Conservation (phyloP, 2,888 invertebrate species). For the Eristalinus aeneus region DNA sequence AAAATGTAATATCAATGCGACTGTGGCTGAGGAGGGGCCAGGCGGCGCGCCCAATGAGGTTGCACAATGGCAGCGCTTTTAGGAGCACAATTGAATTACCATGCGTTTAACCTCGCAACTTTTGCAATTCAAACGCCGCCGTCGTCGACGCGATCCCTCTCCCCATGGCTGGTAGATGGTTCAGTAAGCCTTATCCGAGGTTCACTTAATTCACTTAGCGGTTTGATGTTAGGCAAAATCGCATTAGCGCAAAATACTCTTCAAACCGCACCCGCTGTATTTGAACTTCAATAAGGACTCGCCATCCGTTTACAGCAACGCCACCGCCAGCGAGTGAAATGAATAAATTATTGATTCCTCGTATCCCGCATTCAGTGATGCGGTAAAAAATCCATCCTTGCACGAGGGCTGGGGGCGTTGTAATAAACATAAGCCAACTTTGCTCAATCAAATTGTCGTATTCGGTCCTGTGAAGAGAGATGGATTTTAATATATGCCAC, state of each 20-base stretch:
- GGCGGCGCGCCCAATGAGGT: background rate
- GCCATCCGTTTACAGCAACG: background rate
- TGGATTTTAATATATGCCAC: slow-evolving; percentile 16
- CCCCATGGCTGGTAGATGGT: background rate
- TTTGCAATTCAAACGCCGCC: background rate
- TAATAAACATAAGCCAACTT: slow-evolving; percentile 30
- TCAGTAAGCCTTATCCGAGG: background rate
- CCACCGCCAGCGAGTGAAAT: background rate
- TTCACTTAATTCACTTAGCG: slow-evolving; percentile 38
- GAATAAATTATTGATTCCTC: slow-evolving; percentile 42
- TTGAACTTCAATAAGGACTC: background rate
- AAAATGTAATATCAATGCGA: slow-evolving; percentile 32
- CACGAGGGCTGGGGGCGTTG: background rate
- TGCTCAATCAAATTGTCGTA: slow-evolving; percentile 9
- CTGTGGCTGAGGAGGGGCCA: background rate
- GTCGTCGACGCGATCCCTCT: background rate
- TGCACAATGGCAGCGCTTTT: slow-evolving; percentile 8
- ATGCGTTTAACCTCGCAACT: background rate
- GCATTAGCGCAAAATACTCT: slow-evolving; percentile 8
- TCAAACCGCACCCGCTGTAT: background rate
- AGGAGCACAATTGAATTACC: slow-evolving; percentile 49
- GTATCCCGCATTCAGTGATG: slow-evolving; percentile 7
- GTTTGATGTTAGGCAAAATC: slow-evolving; percentile 2
- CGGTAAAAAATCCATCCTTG: background rate
- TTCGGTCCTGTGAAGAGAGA: background rate